Percentiles rank a stretch among this genome's conserved stretches.
Conservation (phyloP, 2,888 invertebrate genomes). For the Trissonchulus sp. region DNA sequence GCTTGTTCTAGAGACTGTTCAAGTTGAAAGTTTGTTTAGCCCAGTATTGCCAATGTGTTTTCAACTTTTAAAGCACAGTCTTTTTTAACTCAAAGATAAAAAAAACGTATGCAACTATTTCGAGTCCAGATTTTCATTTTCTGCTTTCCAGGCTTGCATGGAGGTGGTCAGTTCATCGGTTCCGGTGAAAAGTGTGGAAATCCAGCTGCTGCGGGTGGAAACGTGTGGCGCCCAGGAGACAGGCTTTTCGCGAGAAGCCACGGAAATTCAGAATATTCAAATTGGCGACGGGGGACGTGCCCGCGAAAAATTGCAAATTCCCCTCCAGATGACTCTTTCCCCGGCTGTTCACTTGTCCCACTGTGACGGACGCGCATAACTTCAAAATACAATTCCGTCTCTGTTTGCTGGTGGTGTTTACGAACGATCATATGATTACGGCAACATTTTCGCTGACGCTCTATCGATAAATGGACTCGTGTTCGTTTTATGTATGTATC, state of each 20-base stretch:
- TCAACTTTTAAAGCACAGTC: no score
- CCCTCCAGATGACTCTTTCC: conserved; percentile 93
- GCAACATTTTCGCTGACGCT: conserved; percentile 78
- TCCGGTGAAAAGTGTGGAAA: conserved; percentile 80
- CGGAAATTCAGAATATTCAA: conserved; percentile 97
- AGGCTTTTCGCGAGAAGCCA: conserved; percentile 62
- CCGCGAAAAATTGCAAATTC: conserved; percentile 71
- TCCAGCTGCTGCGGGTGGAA: conserved; percentile 87
- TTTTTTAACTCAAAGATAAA: no score
- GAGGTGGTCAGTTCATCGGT: no score
- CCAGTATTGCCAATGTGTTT: no score
- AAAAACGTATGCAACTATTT: no score
- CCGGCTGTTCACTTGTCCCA: conserved; percentile 86
- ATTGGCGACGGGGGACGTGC: conserved; percentile 85
- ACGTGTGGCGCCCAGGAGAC: conserved; percentile 81
- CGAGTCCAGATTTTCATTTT: neutral
- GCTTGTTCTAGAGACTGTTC: no score
- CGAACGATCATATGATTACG: conserved; percentile 83
- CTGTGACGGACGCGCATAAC: conserved; percentile 75
- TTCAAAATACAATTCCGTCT: conserved; percentile 96
- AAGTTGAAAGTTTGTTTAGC: no score
- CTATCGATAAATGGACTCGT: conserved; percentile 24
- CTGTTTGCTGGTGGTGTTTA: conserved; percentile 82
- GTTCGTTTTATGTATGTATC: neutral
- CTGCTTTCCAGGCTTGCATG: no score